Evolutionary conservation across 2,888 invertebrate genomes (phyloP), one percentile per base, ranked within the genome.

Genomic region (Meandrusa payeni): DNA sequence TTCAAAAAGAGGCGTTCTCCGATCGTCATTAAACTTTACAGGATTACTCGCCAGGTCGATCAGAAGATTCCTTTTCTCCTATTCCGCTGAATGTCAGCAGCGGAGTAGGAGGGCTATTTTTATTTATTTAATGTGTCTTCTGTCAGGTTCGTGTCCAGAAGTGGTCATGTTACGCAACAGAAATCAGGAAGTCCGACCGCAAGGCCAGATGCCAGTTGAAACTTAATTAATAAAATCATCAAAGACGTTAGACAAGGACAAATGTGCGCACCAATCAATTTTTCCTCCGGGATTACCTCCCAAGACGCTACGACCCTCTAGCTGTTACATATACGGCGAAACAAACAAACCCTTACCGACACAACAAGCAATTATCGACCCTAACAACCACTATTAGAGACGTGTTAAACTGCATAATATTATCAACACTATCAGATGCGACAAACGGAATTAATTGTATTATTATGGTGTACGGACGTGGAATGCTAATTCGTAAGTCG

Each of bases 381-480:
- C 39, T 63, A 61, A 47, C 2, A 0, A 9, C 0, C 7, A 9
- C 20, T 3, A 1, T 41, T 50, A 56, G 57, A 41, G 45, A 41
- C 34, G 44, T 37, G 17, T 26, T 22, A 1, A 24, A 6, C 10
- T 19, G 62, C 54, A 64, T 46, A 45, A 60, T 48, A 19, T 46
- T 55, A 49, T 61, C 42, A 46, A 51, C 54, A 39, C 31, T 47
- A 74, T 72, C 71, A 62, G 67, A 72, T 71, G 69, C 66, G 66
- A 69, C 70, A 75, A 63, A 73, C 73, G 52, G 81, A 82, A 80
- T 85, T 83, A 83, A 85, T 85, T 81, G 76, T 81, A 83, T 83
- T 83, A 83, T 83, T 81, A 85, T 70, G 67, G 69, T 41, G 52
- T 45, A 63, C 71, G 74, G 55, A 72, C 27, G 36, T 51, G 48